A percentile compares a stretch with the other conserved stretches of the same genome.
These are phyloP conservation scores for Echinarachnius parma DNA, from an alignment of 53 echinoderm and acorn worm species.

Conservation along the genomic window DNA sequence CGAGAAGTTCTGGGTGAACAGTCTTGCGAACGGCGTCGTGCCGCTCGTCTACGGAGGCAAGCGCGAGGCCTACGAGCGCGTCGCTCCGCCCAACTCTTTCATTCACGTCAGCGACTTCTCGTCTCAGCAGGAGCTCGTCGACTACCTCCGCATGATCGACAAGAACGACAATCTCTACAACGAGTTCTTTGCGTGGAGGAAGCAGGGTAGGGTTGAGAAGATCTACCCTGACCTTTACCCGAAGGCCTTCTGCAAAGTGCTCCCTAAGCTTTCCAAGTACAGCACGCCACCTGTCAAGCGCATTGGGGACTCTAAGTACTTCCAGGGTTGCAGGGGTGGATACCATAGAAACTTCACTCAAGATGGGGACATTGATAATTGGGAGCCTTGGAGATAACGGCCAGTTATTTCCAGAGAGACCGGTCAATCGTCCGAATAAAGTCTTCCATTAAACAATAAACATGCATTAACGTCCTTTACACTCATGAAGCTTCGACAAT, in stretches of 20 bases:
- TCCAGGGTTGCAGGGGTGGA: slow-evolving; percentile 50
- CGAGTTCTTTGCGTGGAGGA: slow-evolving; percentile 68
- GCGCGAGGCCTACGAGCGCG: slow-evolving; percentile 65
- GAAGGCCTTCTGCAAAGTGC: slow-evolving; percentile 51
- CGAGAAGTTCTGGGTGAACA: slow-evolving; percentile 82
- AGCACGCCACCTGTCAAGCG: slow-evolving; percentile 26
- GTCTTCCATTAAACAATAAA: too few species aligned
- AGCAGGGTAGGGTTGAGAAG: slow-evolving; percentile 42
- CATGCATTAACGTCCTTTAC: too few species aligned
- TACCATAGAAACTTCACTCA: slow-evolving; percentile 32
- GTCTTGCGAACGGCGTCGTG: slow-evolving; percentile 61
- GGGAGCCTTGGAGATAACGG: slow-evolving; percentile 63
- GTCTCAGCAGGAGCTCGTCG: slow-evolving; percentile 45
- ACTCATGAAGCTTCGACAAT: too few species aligned
- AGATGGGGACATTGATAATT: slow-evolving; percentile 50
- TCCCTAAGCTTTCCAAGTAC: slow-evolving; percentile 56
- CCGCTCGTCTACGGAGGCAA: slow-evolving; percentile 79
- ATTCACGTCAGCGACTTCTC: slow-evolving; percentile 72
- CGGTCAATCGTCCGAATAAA: not conserved
- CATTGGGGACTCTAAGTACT: slow-evolving; percentile 50
- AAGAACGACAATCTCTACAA: slow-evolving; percentile 73
- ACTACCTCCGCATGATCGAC: slow-evolving; percentile 58
- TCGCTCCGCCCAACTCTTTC: slow-evolving; percentile 74
- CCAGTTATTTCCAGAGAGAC: too few species aligned
- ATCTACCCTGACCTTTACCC: slow-evolving; percentile 67